Base-by-base conservation (phyloP, 2,888 invertebrate species). In the Cremastinae sp. region DNA sequence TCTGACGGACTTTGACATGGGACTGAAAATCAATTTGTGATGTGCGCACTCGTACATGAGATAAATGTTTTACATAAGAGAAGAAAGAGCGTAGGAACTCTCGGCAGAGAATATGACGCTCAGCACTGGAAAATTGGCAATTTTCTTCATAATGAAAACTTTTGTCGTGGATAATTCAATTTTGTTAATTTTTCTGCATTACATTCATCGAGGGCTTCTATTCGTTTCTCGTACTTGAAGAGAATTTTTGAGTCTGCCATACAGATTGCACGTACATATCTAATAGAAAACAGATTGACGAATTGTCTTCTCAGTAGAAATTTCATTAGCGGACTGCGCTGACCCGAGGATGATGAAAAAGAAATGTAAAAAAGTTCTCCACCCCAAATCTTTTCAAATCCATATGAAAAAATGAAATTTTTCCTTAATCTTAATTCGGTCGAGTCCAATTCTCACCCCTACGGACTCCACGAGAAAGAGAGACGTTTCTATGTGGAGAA, bases 121-220 rank as follows among this genome's bases (percentile, higher is more conserved):
- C 84, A 86, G 84, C 84, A 83, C 84, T 86, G 87, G 87, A 88
- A 87, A 87, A 88, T 88, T 87, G 87, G 83, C 86, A 85, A 88
- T 88, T 88, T 87, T 87, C 86, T 83, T 85, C 87, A 88, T 89
- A 89, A 88, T 86, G 86, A 88, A 88, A 88, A 87, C 83, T 86
- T 83, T 83, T 84, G 83, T 84, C 80, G 84, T 79, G 84, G 85
- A 83, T 87, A 87, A 87, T 88, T 87, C 85, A 85, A 88, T 88
- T 85, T 81, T 83, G 83, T 85, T 87, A 85, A 86, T 87, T 87
- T 86, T 84, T 82, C 84, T 82, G 83, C 86, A 83, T 85, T 83
- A 82, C 84, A 86, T 85, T 82, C 83, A 79, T 64, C 82, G 81
- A 74, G 78, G 81, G 72, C 64, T 72, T 59, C 58, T 62, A 72